Base-by-base conservation (phyloP, 1,140 invertebrate species). In the Lasioglossum baleicum region DNA sequence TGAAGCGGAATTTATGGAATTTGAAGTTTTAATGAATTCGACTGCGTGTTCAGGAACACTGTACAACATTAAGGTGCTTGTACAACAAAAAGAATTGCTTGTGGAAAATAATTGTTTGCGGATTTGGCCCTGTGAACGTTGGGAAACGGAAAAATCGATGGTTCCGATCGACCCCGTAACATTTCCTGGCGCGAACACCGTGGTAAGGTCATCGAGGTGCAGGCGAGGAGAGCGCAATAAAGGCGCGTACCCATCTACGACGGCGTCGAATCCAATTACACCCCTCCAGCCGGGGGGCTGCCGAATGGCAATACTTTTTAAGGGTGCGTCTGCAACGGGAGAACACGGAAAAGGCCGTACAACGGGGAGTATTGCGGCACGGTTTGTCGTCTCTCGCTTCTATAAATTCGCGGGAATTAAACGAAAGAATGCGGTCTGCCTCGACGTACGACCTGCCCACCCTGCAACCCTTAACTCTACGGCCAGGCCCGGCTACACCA, bases 331-430 rank as follows among this genome's bases (percentile, higher is more conserved):
- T 84, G 83, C 86, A 87, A 84, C 85, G 83, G 74, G 82, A 84
- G 85, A 85, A 86, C 85, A 86, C 81, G 84, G 74, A 78, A 85
- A 86, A 86, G 84, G 81, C 80, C 60, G 72, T 75, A 80, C 79
- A 85, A 78, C 80, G 76, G 69, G 77, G 65, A 48, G 73, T 72
- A 87, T 83, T 87, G 83, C 77, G 82, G 86, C 83, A 85, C 86
- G 67, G 89, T 91, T 89, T 85, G 88, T 88, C 88, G 90, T 90
- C 87, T 86, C 85, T 88, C 88, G 88, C 87, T 90, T 87, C 90
- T 92, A 93, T 93, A 93, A 93, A 93, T 93, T 93, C 90, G 89
- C 89, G 90, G 91, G 91, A 93, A 93, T 93, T 93, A 93, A 93
- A 93, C 92, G 92, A 92, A 93, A 93, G 92, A 92, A 93, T 93